Evolutionary conservation across 2,888 invertebrate genomes (phyloP).

Genomic region (Steinernema scapterisci): DNA sequence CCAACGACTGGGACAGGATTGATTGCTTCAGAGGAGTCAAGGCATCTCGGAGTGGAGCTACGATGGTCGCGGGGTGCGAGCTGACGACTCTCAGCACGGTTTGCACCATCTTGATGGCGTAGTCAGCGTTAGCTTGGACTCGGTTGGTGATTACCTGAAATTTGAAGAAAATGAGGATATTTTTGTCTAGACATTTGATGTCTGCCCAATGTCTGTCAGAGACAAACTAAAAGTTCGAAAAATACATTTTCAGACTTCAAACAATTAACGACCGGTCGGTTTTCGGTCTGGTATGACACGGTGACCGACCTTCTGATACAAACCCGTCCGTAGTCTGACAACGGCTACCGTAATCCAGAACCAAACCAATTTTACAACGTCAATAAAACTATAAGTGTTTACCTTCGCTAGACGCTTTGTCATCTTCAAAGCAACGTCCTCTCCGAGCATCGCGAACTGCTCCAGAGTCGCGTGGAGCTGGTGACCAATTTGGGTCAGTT

Average conservation of each 20-base stretch:
- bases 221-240: too few species aligned
- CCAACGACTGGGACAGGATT: slow-evolving; percentile 74
- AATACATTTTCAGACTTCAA: too few species aligned
- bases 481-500: slow-evolving; percentile 28
- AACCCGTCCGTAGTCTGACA: too few species aligned
- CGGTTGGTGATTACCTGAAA: slow-evolving; percentile 43
- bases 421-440: slow-evolving; percentile 9
- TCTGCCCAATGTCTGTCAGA: neutral
- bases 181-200: neutral
- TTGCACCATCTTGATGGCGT: slow-evolving; percentile 49
- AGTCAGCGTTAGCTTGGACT: slow-evolving; percentile 44
- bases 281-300: too few species aligned
- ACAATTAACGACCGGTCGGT: too few species aligned
- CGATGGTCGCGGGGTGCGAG: slow-evolving; percentile 41
- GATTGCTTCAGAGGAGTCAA: slow-evolving; percentile 59
- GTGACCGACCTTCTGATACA: too few species aligned
- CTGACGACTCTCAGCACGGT: slow-evolving; percentile 44
- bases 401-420: slow-evolving; percentile 17
- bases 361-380: too few species aligned
- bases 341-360: too few species aligned
- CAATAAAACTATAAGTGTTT: too few species aligned
- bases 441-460: slow-evolving; percentile 41
- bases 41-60: slow-evolving; percentile 52
- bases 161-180: neutral
- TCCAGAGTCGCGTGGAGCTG: slow-evolving; percentile 46